A percentile compares a stretch with the other conserved stretches of the same genome.
Evolutionary conservation across 2,113 vertebrate genomes (phyloP).

Genomic region (Ptyas mucosa): DNA sequence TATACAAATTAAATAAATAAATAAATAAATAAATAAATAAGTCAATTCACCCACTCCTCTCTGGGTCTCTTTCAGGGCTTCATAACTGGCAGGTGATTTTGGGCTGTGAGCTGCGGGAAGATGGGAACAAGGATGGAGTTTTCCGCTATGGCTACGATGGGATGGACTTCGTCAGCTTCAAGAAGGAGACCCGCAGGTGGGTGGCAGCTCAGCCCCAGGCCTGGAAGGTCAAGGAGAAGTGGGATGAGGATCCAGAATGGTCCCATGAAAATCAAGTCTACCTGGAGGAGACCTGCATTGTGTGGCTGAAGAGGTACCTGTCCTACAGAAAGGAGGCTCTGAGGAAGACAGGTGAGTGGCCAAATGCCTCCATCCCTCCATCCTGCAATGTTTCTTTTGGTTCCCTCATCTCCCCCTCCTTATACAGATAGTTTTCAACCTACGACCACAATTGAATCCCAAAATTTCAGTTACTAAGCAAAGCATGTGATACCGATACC

Average conservation of each 20-base stretch:
- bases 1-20: no score
- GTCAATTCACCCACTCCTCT: neutral
- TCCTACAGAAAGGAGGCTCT: no score
- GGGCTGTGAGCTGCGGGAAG: neutral
- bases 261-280: neutral
- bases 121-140: neutral
- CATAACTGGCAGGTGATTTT: neutral
- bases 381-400: no score
- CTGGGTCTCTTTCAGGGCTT: neutral
- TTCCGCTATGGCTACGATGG: neutral
- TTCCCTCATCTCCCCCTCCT: no score
- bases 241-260: rapidly evolving
- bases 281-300: neutral
- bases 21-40: no score
- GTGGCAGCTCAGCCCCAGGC: neutral
- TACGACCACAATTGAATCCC: no score
- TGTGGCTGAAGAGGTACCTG: neutral
- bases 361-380: no score
- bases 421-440: no score
- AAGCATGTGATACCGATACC: no score
- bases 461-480: no score
- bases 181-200: neutral
- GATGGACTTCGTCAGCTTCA: neutral
- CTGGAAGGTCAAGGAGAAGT: neutral
- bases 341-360: neutral